A percentile compares a stretch with the other conserved stretches of the same genome.
phyloP scores from a whole-genome alignment of 2,888 invertebrate species.

The Chrysina gloriosa region DNA sequence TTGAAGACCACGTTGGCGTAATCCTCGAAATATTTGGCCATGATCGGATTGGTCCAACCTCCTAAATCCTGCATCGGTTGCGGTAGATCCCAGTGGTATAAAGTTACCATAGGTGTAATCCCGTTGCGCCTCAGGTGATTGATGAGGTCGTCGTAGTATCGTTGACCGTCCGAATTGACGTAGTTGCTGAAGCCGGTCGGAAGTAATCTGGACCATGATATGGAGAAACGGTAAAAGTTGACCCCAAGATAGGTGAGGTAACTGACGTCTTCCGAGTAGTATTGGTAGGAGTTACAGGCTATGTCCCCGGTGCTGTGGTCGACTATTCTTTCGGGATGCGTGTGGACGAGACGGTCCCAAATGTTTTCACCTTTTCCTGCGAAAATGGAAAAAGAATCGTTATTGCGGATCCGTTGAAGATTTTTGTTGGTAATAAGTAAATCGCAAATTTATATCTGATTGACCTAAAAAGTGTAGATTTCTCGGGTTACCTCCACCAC shows the following conservation, averaged over 20 bases:
- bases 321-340: slow-evolving; percentile 55
- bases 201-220: slow-evolving; percentile 75
- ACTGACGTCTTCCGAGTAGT: slow-evolving; percentile 52
- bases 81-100: slow-evolving; percentile 77
- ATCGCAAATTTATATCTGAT: not conserved
- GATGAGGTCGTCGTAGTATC: slow-evolving; percentile 73
- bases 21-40: slow-evolving; percentile 71
- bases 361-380: slow-evolving; percentile 68
- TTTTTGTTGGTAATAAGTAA: not conserved
- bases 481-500: no score
- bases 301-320: slow-evolving; percentile 54
- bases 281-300: slow-evolving; percentile 56
- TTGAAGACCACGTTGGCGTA: slow-evolving; percentile 69
- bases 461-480: no score
- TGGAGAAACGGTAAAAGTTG: slow-evolving; percentile 68
- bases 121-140: slow-evolving; percentile 67
- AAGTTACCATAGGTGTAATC: slow-evolving; percentile 71
- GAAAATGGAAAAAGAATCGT: not conserved
- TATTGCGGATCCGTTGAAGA: no score
- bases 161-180: slow-evolving; percentile 71
- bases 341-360: slow-evolving; percentile 66
- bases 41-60: slow-evolving; percentile 70
- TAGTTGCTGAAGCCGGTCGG: slow-evolving; percentile 69
- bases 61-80: slow-evolving; percentile 70
- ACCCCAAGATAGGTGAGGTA: slow-evolving; percentile 53